Evolutionary conservation across 35 echinoderm and acorn worm species (phyloP), one percentile per base, ranked within the genome.

Genomic region (Lytechinus variegatus): DNA sequence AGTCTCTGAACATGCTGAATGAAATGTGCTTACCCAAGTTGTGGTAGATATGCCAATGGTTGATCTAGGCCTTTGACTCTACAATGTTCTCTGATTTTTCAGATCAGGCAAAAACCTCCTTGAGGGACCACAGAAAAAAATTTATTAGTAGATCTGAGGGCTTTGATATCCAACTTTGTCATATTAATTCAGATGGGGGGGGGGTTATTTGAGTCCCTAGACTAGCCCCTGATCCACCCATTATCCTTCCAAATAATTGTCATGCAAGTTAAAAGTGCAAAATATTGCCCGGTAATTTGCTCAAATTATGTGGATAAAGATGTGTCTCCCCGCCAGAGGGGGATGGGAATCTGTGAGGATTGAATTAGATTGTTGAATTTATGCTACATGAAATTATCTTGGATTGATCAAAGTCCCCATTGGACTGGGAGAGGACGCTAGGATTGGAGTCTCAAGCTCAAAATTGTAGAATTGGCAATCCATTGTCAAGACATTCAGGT

Each of bases 301-400:
- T 79, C 19, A 79, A 79, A 79, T 79, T 79, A 79, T 79, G 66
- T 0, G 66, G 66, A 79, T 79, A 79, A 79, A n/a, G 66, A 79
- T 16, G 66, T n/a, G 66, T 79, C 66, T 79, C 5, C 19, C 66
- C 16, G 21, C 19, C 5, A 79, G 66, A 79, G 3, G 14, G 24
- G 66, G 61, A 24, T 7, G 4, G 19, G 66, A 19, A 79, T 79
- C 66, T 79, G n/a, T 4, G 66, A 5, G 24, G 66, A 79, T 79
- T 79, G 16, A 24, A 79, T 19, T 24, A 16, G 24, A 79, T 79
- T 24, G 66, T 79, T 24, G 66, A n/a, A 79, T 79, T 44, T 79
- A 79, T 79, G 66, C 66, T 79, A 79, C 14, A 79, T 79, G 66
- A 79, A 79, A 79, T 79, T 79, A 79, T 79, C 66, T 79, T 24